phyloP scores from a whole-genome alignment of 2,113 vertebrate species.

The Rhinichthys klamathensis region DNA sequence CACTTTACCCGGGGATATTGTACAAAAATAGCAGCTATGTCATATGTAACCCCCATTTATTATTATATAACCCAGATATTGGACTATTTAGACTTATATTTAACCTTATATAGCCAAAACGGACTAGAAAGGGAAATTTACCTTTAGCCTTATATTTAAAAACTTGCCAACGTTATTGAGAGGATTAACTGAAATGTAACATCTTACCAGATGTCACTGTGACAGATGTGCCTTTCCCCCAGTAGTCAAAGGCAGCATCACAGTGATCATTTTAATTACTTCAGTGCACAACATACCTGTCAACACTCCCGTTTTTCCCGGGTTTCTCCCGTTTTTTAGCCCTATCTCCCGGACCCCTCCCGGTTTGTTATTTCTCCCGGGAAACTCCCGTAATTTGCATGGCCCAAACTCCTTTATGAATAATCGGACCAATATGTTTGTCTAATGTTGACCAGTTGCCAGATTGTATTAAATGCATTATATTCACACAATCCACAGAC shows the following conservation, averaged over 20 bases:
- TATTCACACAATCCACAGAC: too few species aligned
- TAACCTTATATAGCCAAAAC: too few species aligned
- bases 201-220: constrained; percentile 27
- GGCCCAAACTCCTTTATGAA: too few species aligned
- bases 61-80: neutral
- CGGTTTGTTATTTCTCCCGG: too few species aligned
- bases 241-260: constrained; percentile 41
- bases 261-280: constrained; percentile 25
- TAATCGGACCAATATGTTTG: too few species aligned
- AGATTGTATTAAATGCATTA: too few species aligned
- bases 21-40: constrained; percentile 8
- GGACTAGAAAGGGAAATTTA: too few species aligned
- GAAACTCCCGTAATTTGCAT: too few species aligned
- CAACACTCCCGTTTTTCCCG: too few species aligned
- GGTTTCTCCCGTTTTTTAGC: too few species aligned
- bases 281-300: neutral
- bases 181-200: neutral
- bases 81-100: neutral
- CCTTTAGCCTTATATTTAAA: neutral
- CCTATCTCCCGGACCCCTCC: too few species aligned
- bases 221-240: constrained; percentile 46
- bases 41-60: neutral
- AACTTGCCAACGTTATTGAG: neutral
- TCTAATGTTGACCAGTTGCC: too few species aligned
- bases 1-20: neutral